Conservation (phyloP, 2,113 vertebrate genomes). For the Phrynosoma blainvillii region DNA sequence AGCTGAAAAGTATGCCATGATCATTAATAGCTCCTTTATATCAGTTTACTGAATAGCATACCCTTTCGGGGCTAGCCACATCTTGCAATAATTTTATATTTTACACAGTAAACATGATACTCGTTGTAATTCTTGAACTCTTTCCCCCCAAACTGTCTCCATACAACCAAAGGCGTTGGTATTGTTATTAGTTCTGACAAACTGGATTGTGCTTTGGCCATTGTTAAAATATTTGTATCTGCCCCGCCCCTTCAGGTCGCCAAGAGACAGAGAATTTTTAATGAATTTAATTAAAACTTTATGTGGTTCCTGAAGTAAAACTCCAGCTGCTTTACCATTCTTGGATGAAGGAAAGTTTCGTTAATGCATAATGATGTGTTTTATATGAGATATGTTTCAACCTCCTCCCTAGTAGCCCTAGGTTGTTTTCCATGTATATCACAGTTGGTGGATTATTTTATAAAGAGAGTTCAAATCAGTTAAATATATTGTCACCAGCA, state of each 20-base stretch:
- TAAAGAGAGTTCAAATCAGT: conserved; percentile 24
- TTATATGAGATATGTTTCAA: conserved; percentile 73
- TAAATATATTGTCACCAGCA: conserved; percentile 17
- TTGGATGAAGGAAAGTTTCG: conserved; percentile 72
- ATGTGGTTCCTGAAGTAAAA: conserved; percentile 73
- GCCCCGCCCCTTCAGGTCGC: conserved; percentile 65
- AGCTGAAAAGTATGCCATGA: conserved; percentile 65
- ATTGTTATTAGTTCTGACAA: conserved; percentile 75
- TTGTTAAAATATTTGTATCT: conserved; percentile 76
- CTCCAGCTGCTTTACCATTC: conserved; percentile 70
- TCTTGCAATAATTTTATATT: conserved; percentile 81
- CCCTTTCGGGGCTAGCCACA: conserved; percentile 72
- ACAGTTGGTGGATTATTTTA: conserved; percentile 70
- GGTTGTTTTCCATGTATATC: conserved; percentile 76
- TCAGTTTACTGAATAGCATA: conserved; percentile 58
- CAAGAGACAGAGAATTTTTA: conserved; percentile 76
- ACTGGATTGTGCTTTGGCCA: conserved; percentile 73
- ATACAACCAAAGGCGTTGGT: conserved; percentile 61
- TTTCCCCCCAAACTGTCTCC: conserved; percentile 53
- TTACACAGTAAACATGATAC: conserved; percentile 73
- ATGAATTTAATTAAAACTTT: conserved; percentile 83
- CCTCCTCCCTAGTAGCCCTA: conserved; percentile 69
- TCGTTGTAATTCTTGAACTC: conserved; percentile 73
- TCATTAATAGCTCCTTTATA: conserved; percentile 72
- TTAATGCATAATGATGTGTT: conserved; percentile 74